These are phyloP conservation scores for Zygogramma bicolorata DNA, from an alignment of 2,888 invertebrate species.

Conservation along the genomic window DNA sequence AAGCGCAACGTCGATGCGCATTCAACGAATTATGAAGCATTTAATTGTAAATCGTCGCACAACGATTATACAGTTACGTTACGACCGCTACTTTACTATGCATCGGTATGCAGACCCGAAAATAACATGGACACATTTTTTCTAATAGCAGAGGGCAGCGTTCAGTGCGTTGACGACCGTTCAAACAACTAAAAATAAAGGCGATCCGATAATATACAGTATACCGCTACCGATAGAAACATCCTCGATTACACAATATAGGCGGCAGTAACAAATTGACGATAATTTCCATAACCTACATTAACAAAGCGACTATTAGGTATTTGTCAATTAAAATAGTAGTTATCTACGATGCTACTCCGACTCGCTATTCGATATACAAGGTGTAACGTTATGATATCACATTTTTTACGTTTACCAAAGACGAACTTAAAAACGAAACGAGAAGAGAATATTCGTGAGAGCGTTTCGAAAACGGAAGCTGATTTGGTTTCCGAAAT, in stretches of 20 bases:
- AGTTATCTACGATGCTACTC: neutral
- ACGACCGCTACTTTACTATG: constrained; percentile 53
- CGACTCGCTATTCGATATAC: neutral
- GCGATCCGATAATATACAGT: neutral
- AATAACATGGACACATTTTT: constrained; percentile 23
- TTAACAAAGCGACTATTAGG: neutral
- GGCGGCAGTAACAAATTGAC: neutral
- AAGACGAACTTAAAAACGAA: too few species aligned
- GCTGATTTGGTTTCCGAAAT: too few species aligned
- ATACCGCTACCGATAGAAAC: neutral
- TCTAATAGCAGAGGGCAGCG: neutral
- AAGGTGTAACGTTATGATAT: too few species aligned
- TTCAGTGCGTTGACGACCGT: neutral
- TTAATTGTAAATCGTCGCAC: constrained; percentile 51
- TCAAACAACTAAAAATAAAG: neutral
- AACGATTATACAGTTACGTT: constrained; percentile 49
- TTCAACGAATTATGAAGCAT: constrained; percentile 30
- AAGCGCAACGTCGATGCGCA: constrained; percentile 7
- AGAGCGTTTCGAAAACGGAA: too few species aligned
- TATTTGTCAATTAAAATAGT: neutral
- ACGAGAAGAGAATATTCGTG: too few species aligned
- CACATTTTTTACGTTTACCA: too few species aligned
- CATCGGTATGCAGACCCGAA: constrained; percentile 47
- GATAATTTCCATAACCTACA: neutral
- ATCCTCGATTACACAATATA: neutral